Percentiles rank a stretch among this genome's conserved stretches.
phyloP scores from a whole-genome alignment of 1,140 invertebrate genomes.

The Teleopsis dalmanni region DNA sequence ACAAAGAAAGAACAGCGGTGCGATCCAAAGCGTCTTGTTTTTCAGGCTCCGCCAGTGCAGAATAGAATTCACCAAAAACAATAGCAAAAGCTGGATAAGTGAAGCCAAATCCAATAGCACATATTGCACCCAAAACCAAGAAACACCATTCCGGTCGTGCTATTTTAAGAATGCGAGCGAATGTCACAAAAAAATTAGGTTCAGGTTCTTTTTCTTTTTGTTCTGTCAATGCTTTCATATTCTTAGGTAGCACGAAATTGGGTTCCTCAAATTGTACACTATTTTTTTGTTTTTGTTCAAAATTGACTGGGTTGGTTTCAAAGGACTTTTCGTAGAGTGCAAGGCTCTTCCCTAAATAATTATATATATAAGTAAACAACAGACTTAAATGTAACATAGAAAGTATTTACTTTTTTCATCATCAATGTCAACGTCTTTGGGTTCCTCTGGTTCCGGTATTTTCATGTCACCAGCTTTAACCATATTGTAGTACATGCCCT shows the following conservation, averaged over 20 bases:
- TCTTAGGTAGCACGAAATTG: conserved; percentile 11
- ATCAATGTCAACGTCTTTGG: conserved; percentile 20
- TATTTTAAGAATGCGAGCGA: conserved; percentile 58
- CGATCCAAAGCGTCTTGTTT: conserved; percentile 51
- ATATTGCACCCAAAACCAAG: conserved; percentile 63
- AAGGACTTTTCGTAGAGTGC: conserved; percentile 30
- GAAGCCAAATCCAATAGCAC: conserved; percentile 62
- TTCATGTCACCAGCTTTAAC: conserved; percentile 33
- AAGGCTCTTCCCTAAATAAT: not conserved
- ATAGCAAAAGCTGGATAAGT: conserved; percentile 74
- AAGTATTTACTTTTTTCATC: conserved; percentile 29
- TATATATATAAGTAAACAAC: not conserved
- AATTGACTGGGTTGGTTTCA: conserved; percentile 36
- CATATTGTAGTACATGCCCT: conserved; percentile 63
- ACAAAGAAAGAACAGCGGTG: conserved; percentile 58
- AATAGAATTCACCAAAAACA: conserved; percentile 76
- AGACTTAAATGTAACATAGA: not conserved
- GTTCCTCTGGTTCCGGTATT: conserved; percentile 10
- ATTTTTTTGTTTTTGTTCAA: conserved; percentile 37
- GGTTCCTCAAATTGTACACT: conserved; percentile 32
- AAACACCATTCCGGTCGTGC: conserved; percentile 71
- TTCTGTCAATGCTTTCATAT: conserved; percentile 5
- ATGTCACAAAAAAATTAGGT: conserved; percentile 25
- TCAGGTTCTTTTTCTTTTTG: conserved; percentile 12
- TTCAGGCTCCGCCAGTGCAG: conserved; percentile 50